Conservation (phyloP, 1,140 invertebrate genomes). For the Sycophila sp. region DNA sequence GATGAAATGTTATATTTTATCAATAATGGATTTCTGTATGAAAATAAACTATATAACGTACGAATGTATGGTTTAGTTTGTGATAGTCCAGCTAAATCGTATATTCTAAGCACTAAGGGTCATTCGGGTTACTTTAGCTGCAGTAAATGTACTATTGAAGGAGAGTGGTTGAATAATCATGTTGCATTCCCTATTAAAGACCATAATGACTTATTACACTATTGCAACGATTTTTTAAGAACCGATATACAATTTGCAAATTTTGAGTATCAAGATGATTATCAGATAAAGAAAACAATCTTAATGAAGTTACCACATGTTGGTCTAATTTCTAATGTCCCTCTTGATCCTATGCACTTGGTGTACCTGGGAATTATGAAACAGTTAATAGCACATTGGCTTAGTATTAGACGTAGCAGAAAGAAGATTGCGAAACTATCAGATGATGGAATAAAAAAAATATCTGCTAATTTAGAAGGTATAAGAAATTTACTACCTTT, state of each 20-base stretch:
- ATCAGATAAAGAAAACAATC: slow-evolving; percentile 23
- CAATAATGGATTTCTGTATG: slow-evolving; percentile 14
- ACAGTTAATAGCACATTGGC: background rate
- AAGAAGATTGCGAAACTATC: background rate
- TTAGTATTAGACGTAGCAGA: background rate
- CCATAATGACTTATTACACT: background rate
- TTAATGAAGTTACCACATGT: background rate
- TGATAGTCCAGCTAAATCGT: slow-evolving; percentile 44
- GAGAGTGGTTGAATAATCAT: slow-evolving; percentile 2
- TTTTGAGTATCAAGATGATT: background rate
- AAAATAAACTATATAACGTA: slow-evolving; percentile 24
- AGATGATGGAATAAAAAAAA: background rate
- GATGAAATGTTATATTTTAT: slow-evolving; percentile 28
- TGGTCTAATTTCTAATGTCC: background rate
- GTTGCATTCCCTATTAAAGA: slow-evolving; percentile 24
- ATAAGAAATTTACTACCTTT: slow-evolving; percentile 30
- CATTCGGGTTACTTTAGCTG: slow-evolving; percentile 42
- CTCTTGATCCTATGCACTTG: background rate
- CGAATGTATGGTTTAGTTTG: slow-evolving; percentile 35
- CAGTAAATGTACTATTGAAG: slow-evolving; percentile 37
- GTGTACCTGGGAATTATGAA: background rate
- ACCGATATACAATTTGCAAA: slow-evolving; percentile 21
- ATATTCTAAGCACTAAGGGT: slow-evolving; percentile 40
- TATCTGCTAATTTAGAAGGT: background rate
- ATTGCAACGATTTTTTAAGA: background rate